Evolutionary conservation across 1,140 invertebrate genomes (phyloP), one percentile per base, ranked within the genome.

Genomic region (Intoshia linei): DNA sequence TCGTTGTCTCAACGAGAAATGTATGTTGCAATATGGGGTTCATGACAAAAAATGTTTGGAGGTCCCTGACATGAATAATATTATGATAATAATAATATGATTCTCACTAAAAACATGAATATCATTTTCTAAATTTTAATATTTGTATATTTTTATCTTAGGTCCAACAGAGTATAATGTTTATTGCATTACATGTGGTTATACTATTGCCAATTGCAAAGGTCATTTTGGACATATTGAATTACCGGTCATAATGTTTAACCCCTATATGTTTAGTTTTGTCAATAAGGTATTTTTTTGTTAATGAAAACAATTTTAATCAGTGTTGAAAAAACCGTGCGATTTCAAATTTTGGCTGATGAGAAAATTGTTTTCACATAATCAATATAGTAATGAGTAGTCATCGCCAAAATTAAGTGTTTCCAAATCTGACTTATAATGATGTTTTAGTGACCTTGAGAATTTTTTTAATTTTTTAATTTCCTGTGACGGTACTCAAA

Each of bases 161-260:
- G 64, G 65, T 34, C 55, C 62, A 14, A 36, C 43, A 23, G 55
- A 62, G 14, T 38, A 42, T 36, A 61, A 64, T 48, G 70, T 75
- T 39, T 57, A 65, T 5, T 93, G 84, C 59, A 54, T 55, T 10
- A 90, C 79, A 13, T 93, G 84, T 57, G 62, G 65, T 4, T 64
- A 69, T 39, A 64, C 57, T 41, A 47, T 62, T n/a, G 44, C 59
- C 10, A 59, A 67, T 39, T 95, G 84, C 57, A 66, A 70, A 1
- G 84, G 87, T 3, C 87, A 98, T 58, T 72, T 83, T 60, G 84
- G 84, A 0, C 75, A 90, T 48, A 84, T 95, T 40, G 69, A 72
- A 40, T 57, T 98, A n/a, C 74, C 77, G 3, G 53, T 90, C 3
- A 68, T 75, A 5, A 71, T 83, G 1, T 70, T 78, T 29, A 92